Evolutionary conservation across 1,140 invertebrate genomes (phyloP), one percentile per base, ranked within the genome.

Genomic region (Delia radicum): DNA sequence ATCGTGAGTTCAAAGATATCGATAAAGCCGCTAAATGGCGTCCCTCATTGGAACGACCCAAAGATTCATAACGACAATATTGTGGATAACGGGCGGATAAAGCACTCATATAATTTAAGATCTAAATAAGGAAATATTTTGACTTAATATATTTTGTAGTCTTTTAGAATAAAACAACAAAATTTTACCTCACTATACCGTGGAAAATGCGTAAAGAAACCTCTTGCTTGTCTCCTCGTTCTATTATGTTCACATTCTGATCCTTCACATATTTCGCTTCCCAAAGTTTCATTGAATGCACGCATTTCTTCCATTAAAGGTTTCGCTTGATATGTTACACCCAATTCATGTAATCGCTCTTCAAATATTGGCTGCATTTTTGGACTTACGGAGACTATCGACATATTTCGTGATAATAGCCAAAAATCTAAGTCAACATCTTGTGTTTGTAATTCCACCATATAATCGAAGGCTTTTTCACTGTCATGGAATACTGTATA

Each of bases 31-130:
- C 78, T 21, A 88, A 82, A 7, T 86, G 77, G 0, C 87, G 85
- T n/a, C 83, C 82, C 73, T 88, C 87, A 24, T 78, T 83, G 27
- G 86, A 81, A 21, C 78, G 80, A 10, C 86, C 87, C 76, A 87
- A 77, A 0, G 79, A 86, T 48, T 86, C 82, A 31, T 87, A 81
- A 27, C 80, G 84, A 18, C 84, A 85, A 73, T 80, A 80, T 28
- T 81, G 80, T 0, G 84, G 84, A 79, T 85, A 81, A 26, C 84
- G 79, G 4, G 78, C 28, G 1, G 84, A 82, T 72, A 85, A 62
- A 8, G 79, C 81, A 31, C 80, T 83, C 81, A 85, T 85, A 15
- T 81, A 85, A 75, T 79, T 83, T 5, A 85, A 77, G 13, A 85
- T 81, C 77, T 78, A 26, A 21, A 29, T 4, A 37, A 71, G 33